Base-by-base conservation (phyloP, 2,797 vertebrate species). In the Diceros bicornis region DNA sequence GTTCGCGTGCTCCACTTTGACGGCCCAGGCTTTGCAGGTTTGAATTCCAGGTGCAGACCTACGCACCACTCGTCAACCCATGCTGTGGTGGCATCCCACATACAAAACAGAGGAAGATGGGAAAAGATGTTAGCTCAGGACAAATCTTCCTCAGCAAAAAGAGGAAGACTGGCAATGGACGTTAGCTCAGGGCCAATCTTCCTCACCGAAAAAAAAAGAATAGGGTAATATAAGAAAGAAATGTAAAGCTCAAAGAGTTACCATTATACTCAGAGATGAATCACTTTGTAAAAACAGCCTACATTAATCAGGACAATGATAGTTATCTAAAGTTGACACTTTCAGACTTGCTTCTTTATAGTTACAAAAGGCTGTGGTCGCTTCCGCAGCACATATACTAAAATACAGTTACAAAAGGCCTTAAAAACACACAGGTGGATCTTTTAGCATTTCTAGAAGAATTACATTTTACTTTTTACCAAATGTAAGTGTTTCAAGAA, bases 291-390 rank as follows among this genome's bases (percentile, higher is more conserved):
- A 95, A 87, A 96, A 89, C 5, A 96, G 57, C 16, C 6, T 64
- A 78, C 2, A 27, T 57, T 78, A 87, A 83, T 75, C 14, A 95
- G 44, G 69, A 89, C 11, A 71, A 89, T 41, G 52, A 69, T 4
- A 87, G 77, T 16, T 92, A 50, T 4, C 64, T 68, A 86, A 91
- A 96, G 61, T 57, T 79, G 52, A 92, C 62, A 87, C 14, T 93
- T 86, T 77, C 55, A 81, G 41, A 82, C 44, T 89, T 87, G 52
- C 23, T 85, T 94, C 92, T 95, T 89, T 81, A 32, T 59, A 95
- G 62, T 93, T 77, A 96, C 14, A 91, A 97, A 89, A 88, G 13
- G 47, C 34, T 41, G 41, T 41, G 41, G 41, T 41, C 41, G 41
- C 41, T 41, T 41, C 41, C 41, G 41, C 41, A 41, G 41, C 41